These are phyloP conservation scores for Etia nguti DNA, from an alignment of 2,113 vertebrate genomes.

Conservation along the genomic window DNA sequence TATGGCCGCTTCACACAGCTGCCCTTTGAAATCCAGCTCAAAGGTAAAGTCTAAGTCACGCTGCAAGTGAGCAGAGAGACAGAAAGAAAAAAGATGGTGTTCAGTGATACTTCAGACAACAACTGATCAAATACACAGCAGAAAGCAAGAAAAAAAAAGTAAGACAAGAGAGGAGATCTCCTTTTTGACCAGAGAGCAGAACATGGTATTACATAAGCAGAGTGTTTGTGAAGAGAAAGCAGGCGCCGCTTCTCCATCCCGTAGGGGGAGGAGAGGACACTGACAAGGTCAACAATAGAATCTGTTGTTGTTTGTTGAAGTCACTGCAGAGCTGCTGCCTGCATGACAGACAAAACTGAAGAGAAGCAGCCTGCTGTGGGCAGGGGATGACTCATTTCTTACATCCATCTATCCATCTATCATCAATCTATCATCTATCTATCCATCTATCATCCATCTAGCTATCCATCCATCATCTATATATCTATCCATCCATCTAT, in stretches of 20 bases:
- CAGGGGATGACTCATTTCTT: neutral
- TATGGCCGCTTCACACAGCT: conserved; percentile 92
- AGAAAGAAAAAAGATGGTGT: neutral
- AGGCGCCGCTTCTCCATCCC: neutral
- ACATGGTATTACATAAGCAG: neutral
- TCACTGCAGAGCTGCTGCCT: neutral
- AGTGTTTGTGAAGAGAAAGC: neutral
- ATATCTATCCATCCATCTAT: fast-evolving
- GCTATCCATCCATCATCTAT: fast-evolving
- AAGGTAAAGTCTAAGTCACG: conserved; percentile 96
- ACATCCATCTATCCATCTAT: fast-evolving
- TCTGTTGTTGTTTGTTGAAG: conserved; percentile 26
- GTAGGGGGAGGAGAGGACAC: neutral
- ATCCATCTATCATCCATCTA: fast-evolving
- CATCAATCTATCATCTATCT: fast-evolving
- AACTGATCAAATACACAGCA: neutral
- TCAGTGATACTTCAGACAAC: neutral
- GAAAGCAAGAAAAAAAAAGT: neutral
- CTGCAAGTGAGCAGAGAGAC: conserved; percentile 59
- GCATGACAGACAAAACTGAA: neutral
- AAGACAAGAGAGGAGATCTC: neutral
- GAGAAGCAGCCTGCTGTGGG: neutral
- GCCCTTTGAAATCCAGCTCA: conserved; percentile 97
- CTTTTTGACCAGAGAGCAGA: neutral
- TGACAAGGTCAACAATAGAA: conserved; percentile 30